Evolutionary conservation across 2,888 invertebrate genomes (phyloP).

Genomic region (Drosophila picticornis): DNA sequence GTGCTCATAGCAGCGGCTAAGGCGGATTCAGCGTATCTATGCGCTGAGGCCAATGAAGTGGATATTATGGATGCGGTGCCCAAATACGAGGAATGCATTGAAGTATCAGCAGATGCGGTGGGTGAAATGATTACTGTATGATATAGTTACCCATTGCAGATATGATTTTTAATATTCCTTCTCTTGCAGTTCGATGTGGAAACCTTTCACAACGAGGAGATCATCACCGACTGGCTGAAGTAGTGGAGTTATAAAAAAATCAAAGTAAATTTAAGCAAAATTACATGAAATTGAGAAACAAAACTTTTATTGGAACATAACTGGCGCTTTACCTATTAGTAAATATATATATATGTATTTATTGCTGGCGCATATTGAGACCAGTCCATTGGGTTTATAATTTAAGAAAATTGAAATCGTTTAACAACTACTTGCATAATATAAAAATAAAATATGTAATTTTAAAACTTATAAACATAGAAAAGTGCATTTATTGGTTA

Average conservation of each 20-base stretch:
- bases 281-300: constrained; percentile 28
- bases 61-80: constrained; percentile 47
- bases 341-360: constrained; percentile 32
- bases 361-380: constrained; percentile 59
- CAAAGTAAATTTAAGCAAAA: neutral
- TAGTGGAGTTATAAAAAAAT: neutral
- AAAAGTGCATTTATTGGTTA: constrained; percentile 33
- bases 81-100: constrained; percentile 60
- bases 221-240: constrained; percentile 83
- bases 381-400: constrained; percentile 58
- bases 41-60: constrained; percentile 39
- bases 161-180: neutral
- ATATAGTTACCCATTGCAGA: neutral
- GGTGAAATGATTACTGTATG: neutral
- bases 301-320: constrained; percentile 61
- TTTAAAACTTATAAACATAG: constrained; percentile 44
- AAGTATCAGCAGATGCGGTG: constrained; percentile 74
- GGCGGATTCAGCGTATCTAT: constrained; percentile 57
- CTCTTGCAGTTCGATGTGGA: constrained; percentile 81
- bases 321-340: constrained; percentile 55
- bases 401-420: constrained; percentile 38
- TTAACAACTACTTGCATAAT: constrained; percentile 58
- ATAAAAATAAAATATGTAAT: constrained; percentile 36
- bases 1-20: constrained; percentile 76
- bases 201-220: constrained; percentile 82